Percentiles rank a stretch among this genome's conserved stretches.
Evolutionary conservation across 2,113 vertebrate species (phyloP).

Genomic region (Oxyruncus cristatus): DNA sequence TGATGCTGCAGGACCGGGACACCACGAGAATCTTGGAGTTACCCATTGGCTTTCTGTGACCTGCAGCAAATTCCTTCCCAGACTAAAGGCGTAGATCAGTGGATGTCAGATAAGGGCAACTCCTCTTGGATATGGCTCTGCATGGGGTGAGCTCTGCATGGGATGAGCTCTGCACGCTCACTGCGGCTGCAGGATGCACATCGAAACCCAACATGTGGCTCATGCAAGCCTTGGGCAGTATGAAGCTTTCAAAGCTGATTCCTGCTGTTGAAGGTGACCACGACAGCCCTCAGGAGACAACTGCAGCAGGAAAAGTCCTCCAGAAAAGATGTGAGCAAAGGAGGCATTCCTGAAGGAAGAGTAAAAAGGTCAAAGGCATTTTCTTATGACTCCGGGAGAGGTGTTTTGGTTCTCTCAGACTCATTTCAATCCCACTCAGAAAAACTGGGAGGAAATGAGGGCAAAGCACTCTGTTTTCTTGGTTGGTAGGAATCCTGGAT

Average conservation of each 20-base stretch:
- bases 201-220: rapidly evolving
- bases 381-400: neutral
- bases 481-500: neutral
- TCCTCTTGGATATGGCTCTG: neutral
- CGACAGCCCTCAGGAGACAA: neutral
- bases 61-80: neutral
- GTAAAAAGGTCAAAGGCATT: neutral
- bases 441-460: neutral
- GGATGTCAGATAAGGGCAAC: neutral
- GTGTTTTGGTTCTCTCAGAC: neutral
- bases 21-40: rapidly evolving
- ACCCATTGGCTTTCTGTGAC: neutral
- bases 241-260: neutral
- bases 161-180: neutral
- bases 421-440: neutral
- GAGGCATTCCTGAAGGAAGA: neutral
- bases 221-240: rapidly evolving
- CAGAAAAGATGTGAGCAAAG: neutral
- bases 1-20: rapidly evolving
- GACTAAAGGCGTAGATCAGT: neutral
- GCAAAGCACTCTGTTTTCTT: neutral
- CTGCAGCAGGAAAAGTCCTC: neutral
- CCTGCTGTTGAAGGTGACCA: neutral
- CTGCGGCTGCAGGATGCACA: neutral
- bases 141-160: neutral